phyloP scores from a whole-genome alignment of 1,140 invertebrate genomes.

The Oppia nitens region DNA sequence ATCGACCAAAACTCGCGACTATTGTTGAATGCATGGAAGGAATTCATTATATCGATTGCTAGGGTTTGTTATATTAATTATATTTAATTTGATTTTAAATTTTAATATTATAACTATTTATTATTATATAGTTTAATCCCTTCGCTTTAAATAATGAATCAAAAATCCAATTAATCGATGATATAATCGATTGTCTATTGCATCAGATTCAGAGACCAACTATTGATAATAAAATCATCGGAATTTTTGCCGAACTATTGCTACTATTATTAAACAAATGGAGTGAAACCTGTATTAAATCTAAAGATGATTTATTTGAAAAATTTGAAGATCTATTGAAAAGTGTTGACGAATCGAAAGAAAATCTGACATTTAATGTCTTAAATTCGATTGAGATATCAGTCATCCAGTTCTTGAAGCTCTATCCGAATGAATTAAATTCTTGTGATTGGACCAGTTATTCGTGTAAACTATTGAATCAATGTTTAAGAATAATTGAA shows the following conservation, averaged over 20 bases:
- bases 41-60: slow-evolving; percentile 20
- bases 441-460: neutral
- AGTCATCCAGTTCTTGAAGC: neutral
- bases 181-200: neutral
- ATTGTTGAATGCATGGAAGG: slow-evolving; percentile 20
- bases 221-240: neutral
- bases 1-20: slow-evolving; percentile 7
- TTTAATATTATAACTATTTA: neutral
- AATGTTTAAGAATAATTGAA: slow-evolving; percentile 4
- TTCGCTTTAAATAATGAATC: neutral
- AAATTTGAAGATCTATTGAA: neutral
- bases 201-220: neutral
- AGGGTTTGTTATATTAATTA: slow-evolving; percentile 13
- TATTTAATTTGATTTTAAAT: slow-evolving; percentile 6
- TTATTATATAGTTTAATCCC: neutral
- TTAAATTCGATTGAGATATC: neutral
- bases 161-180: neutral
- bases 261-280: neutral
- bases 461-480: neutral
- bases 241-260: neutral
- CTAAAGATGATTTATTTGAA: neutral
- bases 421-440: neutral
- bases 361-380: neutral
- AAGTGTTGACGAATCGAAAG: neutral
- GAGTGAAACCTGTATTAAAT: neutral